Base-by-base conservation (phyloP, 2,113 vertebrate species). In the Neolamprologus toae region DNA sequence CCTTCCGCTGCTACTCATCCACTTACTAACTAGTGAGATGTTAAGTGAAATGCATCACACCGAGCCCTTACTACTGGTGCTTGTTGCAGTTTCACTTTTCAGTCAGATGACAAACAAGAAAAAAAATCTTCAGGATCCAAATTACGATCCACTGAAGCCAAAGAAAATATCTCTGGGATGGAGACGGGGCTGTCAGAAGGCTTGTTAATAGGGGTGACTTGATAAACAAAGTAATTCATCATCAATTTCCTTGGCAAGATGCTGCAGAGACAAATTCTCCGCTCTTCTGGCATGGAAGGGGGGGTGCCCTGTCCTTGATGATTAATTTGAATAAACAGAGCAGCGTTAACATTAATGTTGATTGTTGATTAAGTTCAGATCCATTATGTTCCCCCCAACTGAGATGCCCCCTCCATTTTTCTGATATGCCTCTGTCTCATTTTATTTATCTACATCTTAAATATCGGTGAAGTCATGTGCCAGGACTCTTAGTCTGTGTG, bases 321-420 rank as follows among this genome's bases (percentile, higher is more conserved):
- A 96, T 96, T 96, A 92, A 96, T 96, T 93, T 95, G 92, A 95
- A 95, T 96, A 96, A 96, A 97, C 95, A 95, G 81, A 53, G 82
- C 91, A 92, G 93, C 90, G 91, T 95, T 93, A 95, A 95, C 95
- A 94, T 95, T 95, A 96, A 93, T 88, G 88, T 63, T 95, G 94
- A 96, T 96, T 95, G 92, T 93, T 95, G 93, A 96, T 96, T 94
- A 94, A 92, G 91, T 94, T 95, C 89, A 92, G 73, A 96, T 95
- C 87, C 82, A 88, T 96, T 94, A 93, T 83, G 84, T 14, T 76
- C 80, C 88, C 87, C 90, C 87, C 61, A 81, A 89, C 86, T 81
- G 91, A 90, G 89, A 83, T 28, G 28, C 66, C 79, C 54, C 49
- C 61, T 84, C 42, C 14, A 23, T 68, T 47, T 88, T 85, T 80